A percentile compares a stretch with the other conserved stretches of the same genome.
Conservation (phyloP, 2,113 vertebrate genomes). For the Rousettus leschenaultii region DNA sequence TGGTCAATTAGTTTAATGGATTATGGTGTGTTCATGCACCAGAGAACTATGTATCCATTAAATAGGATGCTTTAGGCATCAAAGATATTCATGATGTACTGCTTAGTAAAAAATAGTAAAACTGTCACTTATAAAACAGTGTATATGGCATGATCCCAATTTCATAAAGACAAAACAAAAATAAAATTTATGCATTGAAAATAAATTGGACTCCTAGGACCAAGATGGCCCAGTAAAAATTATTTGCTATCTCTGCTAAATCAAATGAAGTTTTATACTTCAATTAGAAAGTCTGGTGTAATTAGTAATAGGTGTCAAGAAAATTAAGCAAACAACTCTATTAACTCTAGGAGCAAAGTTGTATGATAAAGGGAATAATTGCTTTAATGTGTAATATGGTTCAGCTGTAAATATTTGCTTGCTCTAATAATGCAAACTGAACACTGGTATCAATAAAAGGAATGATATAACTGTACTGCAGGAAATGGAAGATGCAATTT, state of each 20-base stretch:
- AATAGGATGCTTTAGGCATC: slow-evolving; percentile 18
- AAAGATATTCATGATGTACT: background rate
- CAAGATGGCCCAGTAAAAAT: background rate
- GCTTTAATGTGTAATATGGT: background rate
- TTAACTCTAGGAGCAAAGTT: background rate
- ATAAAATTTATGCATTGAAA: background rate
- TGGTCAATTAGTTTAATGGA: slow-evolving; percentile 53
- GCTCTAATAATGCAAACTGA: background rate
- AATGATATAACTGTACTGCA: background rate
- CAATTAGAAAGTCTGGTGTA: background rate
- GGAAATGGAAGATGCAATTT: background rate
- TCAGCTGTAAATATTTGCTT: background rate
- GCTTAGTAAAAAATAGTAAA: background rate
- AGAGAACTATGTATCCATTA: background rate
- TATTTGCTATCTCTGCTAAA: background rate
- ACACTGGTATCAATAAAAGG: background rate
- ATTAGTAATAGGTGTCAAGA: background rate
- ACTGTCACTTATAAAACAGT: background rate
- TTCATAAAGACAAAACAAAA: slow-evolving; percentile 34
- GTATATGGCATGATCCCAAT: background rate
- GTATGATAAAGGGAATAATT: background rate
- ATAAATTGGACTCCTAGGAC: background rate
- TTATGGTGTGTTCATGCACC: background rate
- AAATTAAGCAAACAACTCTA: background rate
- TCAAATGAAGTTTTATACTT: background rate